These are phyloP conservation scores for Amaurobius ferox DNA, from an alignment of 2,888 invertebrate genomes.

Conservation along the genomic window DNA sequence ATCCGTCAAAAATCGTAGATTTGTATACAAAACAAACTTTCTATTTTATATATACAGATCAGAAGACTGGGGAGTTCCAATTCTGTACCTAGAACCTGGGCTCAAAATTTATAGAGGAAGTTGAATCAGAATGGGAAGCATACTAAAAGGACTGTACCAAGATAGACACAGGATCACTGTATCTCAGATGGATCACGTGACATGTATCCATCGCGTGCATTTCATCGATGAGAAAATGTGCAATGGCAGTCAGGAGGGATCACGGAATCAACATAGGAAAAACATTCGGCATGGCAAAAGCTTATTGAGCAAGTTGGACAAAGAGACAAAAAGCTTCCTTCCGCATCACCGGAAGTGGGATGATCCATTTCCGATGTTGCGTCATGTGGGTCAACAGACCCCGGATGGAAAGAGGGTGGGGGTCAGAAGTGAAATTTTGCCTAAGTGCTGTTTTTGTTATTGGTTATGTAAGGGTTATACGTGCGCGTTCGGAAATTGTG, in stretches of 20 bases:
- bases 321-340: constrained; percentile 51
- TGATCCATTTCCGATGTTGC: constrained; percentile 25
- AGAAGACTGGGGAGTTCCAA: too few species aligned
- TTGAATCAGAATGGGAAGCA: too few species aligned
- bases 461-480: neutral
- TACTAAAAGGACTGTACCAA: too few species aligned
- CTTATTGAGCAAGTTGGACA: neutral
- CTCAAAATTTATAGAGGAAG: too few species aligned
- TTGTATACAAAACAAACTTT: too few species aligned
- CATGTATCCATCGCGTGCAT: neutral
- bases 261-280: neutral
- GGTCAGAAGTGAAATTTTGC: constrained; percentile 32
- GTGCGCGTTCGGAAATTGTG: constrained; percentile 9
- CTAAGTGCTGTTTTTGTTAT: neutral
- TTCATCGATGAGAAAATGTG: neutral
- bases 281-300: neutral
- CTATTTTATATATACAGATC: too few species aligned
- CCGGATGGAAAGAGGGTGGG: constrained; percentile 18
- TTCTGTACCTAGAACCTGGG: too few species aligned
- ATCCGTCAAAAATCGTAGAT: too few species aligned
- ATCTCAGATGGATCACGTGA: constrained; percentile 12
- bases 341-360: neutral
- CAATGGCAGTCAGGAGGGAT: neutral
- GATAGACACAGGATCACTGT: neutral
- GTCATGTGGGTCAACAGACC: constrained; percentile 29